These are phyloP conservation scores for Syngnathus floridae DNA, from an alignment of 2,113 vertebrate species.

Conservation along the genomic window DNA sequence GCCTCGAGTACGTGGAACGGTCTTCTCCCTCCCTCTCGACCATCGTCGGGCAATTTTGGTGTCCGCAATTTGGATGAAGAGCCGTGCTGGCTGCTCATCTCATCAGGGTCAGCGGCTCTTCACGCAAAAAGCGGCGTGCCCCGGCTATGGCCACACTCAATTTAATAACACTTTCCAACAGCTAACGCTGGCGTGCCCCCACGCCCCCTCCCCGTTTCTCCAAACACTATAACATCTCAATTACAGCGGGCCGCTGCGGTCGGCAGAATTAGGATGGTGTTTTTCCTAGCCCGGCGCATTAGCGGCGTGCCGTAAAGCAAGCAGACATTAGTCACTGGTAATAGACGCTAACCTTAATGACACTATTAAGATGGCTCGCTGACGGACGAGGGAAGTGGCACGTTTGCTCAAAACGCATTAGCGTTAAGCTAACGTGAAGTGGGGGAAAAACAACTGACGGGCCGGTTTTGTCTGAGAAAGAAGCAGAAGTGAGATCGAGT, in stretches of 20 bases:
- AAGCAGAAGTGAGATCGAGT: no score
- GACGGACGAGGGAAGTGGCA: constrained; percentile 1
- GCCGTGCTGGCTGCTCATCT: constrained; percentile 15
- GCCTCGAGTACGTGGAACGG: background rate
- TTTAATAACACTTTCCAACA: constrained; percentile 51
- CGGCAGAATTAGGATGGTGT: constrained; percentile 31
- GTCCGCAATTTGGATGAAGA: constrained; percentile 29
- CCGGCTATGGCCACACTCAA: constrained; percentile 45
- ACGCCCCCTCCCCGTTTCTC: constrained; percentile 11
- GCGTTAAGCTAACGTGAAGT: background rate
- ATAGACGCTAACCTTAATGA: constrained; percentile 9
- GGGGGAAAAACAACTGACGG: no score
- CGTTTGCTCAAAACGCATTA: constrained; percentile 7
- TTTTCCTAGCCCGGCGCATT: constrained; percentile 27
- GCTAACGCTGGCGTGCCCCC: constrained; percentile 19
- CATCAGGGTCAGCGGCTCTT: constrained; percentile 53
- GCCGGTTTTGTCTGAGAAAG: no score
- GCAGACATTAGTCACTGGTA: constrained; percentile 3
- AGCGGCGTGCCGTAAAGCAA: constrained; percentile 13
- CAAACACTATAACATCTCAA: constrained; percentile 42
- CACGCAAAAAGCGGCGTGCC: constrained; percentile 38
- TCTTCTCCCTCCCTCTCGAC: background rate
- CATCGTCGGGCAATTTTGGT: background rate
- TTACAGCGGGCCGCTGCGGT: constrained; percentile 34
- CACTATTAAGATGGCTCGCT: constrained; percentile 9